Percentiles rank a stretch among this genome's conserved stretches.
Evolutionary conservation across 2,797 vertebrate genomes (phyloP).

Genomic region (Spinus pinus): DNA sequence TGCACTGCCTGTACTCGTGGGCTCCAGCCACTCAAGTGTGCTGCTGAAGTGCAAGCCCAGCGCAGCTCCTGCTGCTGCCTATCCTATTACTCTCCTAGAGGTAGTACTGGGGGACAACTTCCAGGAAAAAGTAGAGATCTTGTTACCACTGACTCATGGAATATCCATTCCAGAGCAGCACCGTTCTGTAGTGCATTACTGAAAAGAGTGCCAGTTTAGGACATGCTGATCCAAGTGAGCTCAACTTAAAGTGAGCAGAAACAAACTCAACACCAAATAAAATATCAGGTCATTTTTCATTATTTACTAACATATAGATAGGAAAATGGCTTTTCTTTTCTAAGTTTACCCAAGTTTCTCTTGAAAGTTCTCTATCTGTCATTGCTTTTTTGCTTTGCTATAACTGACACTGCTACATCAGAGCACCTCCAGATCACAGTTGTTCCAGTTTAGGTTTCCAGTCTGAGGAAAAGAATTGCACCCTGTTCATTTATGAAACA

Average conservation of each 20-base stretch:
- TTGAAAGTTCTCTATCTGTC: neutral
- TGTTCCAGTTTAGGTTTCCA: neutral
- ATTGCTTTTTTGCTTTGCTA: neutral
- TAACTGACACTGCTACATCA: neutral
- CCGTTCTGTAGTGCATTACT: neutral
- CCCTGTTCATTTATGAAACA: neutral
- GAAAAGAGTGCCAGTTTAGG: neutral
- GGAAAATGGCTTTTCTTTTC: neutral
- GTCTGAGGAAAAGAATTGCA: neutral
- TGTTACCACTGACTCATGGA: neutral
- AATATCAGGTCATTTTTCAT: neutral
- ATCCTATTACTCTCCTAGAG: neutral
- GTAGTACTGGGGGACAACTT: neutral
- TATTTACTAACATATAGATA: neutral
- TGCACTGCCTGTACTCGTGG: fast-evolving
- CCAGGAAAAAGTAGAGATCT: neutral
- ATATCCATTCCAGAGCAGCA: neutral
- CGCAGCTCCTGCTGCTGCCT: neutral
- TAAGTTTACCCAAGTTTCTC: neutral
- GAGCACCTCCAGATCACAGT: neutral
- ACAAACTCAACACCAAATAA: neutral
- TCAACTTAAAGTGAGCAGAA: neutral
- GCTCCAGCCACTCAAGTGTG: fast-evolving
- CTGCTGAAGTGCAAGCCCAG: neutral
- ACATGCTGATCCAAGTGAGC: neutral